Conservation (phyloP, 2,113 vertebrate species). For the Dolichallabes microphthalmus region DNA sequence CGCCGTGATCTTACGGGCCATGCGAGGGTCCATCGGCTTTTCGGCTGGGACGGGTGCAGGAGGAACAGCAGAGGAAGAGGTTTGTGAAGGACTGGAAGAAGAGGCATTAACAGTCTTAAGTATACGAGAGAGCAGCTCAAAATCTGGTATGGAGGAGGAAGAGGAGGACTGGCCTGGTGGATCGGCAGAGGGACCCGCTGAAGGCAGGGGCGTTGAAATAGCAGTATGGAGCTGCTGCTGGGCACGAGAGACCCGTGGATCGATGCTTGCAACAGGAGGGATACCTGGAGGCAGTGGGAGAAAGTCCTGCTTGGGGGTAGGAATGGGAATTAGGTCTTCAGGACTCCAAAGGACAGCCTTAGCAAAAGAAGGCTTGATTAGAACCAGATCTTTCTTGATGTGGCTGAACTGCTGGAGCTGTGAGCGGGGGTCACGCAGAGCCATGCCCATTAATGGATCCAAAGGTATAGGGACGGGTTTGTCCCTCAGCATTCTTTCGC, state of each 20-base stretch:
- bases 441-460: slow-evolving; percentile 79
- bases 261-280: slow-evolving; percentile 74
- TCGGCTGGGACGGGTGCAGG: slow-evolving; percentile 62
- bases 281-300: slow-evolving; percentile 81
- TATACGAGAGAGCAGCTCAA: slow-evolving; percentile 87
- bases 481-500: slow-evolving; percentile 81
- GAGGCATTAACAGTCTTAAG: slow-evolving; percentile 83
- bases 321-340: slow-evolving; percentile 86
- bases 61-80: slow-evolving; percentile 40
- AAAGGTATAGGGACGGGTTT: slow-evolving; percentile 84
- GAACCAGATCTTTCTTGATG: slow-evolving; percentile 87
- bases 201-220: slow-evolving; percentile 46
- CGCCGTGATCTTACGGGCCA: slow-evolving; percentile 71
- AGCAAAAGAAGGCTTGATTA: slow-evolving; percentile 80
- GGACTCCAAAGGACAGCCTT: slow-evolving; percentile 88
- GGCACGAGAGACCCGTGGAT: slow-evolving; percentile 76
- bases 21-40: slow-evolving; percentile 84
- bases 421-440: slow-evolving; percentile 79
- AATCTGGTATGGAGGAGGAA: slow-evolving; percentile 78
- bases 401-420: slow-evolving; percentile 94
- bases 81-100: slow-evolving; percentile 59
- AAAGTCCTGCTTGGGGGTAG: slow-evolving; percentile 84
- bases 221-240: slow-evolving; percentile 60
- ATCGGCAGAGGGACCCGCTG: slow-evolving; percentile 50
- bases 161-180: slow-evolving; percentile 56